Evolutionary conservation across 1,140 invertebrate species (phyloP), one percentile per base, ranked within the genome.

Genomic region (Drosophila bocki): DNA sequence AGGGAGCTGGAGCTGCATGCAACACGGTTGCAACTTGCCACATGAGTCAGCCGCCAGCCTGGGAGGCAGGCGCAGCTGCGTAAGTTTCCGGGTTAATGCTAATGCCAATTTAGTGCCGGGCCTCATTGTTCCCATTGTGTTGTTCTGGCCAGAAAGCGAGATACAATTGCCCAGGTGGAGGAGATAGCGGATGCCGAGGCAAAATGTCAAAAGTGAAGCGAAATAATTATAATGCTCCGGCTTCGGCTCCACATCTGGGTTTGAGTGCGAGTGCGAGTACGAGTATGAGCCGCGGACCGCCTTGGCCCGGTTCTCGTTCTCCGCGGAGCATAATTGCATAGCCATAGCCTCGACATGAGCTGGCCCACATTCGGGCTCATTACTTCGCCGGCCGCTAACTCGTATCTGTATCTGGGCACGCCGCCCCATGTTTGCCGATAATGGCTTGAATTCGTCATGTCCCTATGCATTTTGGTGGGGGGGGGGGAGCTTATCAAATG

Each of bases 41-140:
- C 71, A 72, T 69, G 61, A 68, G 50, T 57, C 71, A 69, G 51
- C 26, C 22, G 44, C 41, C 64, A 64, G 51, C 11, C 17, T 53
- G 29, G 37, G 35, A 51, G 48, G 45, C 63, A 32, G 56, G 47
- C 63, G 13, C 77, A 80, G 68, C 77, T 69, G 69, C 82, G 65
- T 72, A 54, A 72, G 85, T 90, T 88, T 88, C 84, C 84, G 84
- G 84, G 84, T 84, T 88, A 86, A 80, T 79, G 82, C 76, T 88
- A 86, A 80, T 87, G 78, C 76, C 77, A 80, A 84, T 84, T 85
- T 71, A 80, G 72, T 75, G 61, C 67, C 78, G 67, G 64, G 68
- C 65, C 82, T 58, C 80, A 79, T 69, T 83, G 76, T 78, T 78
- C 76, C 77, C 65, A 68, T 70, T 70, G 67, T 70, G 67, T 70